A percentile compares a stretch with the other conserved stretches of the same genome.
Conservation (phyloP, 2,888 invertebrate species). For the Liodrosophila aerea region DNA sequence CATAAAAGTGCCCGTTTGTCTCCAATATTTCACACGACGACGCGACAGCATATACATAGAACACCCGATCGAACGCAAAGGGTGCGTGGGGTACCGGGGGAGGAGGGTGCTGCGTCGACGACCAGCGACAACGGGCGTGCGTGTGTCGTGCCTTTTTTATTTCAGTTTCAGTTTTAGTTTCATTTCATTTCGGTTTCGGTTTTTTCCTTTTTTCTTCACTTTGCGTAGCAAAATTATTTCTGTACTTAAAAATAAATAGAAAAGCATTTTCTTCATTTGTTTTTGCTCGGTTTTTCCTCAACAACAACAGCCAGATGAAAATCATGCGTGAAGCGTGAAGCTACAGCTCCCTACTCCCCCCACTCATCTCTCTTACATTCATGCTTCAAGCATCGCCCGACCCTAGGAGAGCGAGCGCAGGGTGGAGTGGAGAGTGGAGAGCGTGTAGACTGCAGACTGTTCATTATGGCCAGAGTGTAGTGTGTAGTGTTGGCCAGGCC, state of each 20-base stretch:
- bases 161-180: conserved; percentile 52
- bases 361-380: background rate
- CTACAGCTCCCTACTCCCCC: conserved; percentile 13
- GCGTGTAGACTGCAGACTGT: background rate
- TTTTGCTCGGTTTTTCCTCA: conserved; percentile 24
- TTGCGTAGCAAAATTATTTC: conserved; percentile 68
- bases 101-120: conserved; percentile 15
- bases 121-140: conserved; percentile 59
- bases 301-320: conserved; percentile 73
- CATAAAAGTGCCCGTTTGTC: conserved; percentile 76
- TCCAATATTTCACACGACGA: conserved; percentile 79
- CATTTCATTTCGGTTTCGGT: conserved; percentile 6
- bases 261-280: conserved; percentile 75
- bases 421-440: no score
- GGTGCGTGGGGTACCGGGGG: background rate
- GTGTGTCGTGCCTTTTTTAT: conserved; percentile 71
- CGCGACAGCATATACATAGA: conserved; percentile 23
- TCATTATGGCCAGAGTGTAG: background rate
- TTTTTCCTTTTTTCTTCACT: conserved; percentile 20
- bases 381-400: background rate
- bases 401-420: no score
- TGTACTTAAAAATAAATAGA: conserved; percentile 79
- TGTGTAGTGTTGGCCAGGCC: conserved; percentile 43
- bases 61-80: conserved; percentile 26
- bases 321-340: conserved; percentile 70